Percentiles rank a stretch among this genome's conserved stretches.
phyloP scores from a whole-genome alignment of 2,113 vertebrate genomes.

The Zeus faber region DNA sequence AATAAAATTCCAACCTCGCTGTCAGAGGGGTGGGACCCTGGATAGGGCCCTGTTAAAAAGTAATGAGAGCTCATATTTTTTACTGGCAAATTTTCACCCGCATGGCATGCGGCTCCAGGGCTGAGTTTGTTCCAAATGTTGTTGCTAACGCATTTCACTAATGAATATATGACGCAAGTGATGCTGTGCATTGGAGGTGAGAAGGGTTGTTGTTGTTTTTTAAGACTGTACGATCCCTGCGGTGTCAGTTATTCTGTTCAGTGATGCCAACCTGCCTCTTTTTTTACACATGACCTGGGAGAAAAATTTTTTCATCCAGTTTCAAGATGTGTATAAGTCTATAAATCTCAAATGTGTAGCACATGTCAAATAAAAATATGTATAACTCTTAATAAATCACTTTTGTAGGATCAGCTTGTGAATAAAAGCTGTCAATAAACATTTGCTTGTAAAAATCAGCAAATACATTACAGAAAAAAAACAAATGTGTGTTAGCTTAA shows the following conservation, averaged over 20 bases:
- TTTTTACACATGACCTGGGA: conserved; percentile 35
- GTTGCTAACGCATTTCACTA: conserved; percentile 46
- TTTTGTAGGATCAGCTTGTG: no score
- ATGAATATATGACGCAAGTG: conserved; percentile 53
- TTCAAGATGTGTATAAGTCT: no score
- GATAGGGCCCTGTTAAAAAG: conserved; percentile 45
- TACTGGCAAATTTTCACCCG: conserved; percentile 66
- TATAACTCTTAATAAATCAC: no score
- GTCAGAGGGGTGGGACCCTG: conserved; percentile 45
- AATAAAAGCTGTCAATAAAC: no score
- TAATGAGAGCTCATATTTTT: conserved; percentile 63
- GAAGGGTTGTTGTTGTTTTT: conserved; percentile 45
- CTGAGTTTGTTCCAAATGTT: conserved; percentile 23
- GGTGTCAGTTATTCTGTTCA: conserved; percentile 50
- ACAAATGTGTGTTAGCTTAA: no score
- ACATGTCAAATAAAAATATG: no score
- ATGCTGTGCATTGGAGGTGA: conserved; percentile 43
- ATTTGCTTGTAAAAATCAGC: no score
- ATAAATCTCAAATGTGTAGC: no score
- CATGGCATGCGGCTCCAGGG: conserved; percentile 35
- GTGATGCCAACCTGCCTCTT: conserved; percentile 39
- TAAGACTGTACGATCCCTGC: conserved; percentile 30
- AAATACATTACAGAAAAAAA: no score
- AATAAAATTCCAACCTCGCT: conserved; percentile 48
- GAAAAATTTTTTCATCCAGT: conserved; percentile 19